Percentiles rank a stretch among this genome's conserved stretches.
Evolutionary conservation across 2,888 invertebrate species (phyloP).

Genomic region (Nomada lathburiana): DNA sequence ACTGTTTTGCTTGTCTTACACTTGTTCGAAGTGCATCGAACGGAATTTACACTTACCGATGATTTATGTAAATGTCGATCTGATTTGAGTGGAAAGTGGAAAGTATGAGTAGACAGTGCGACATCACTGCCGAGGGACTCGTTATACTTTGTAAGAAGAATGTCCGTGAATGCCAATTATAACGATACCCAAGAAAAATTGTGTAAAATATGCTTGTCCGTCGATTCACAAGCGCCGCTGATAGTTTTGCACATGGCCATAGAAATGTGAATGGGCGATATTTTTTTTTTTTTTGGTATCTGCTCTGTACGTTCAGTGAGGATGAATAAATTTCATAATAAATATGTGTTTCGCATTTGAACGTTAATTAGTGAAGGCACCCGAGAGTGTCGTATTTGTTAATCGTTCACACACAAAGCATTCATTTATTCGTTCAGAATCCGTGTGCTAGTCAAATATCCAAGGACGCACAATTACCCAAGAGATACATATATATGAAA

Average conservation of each 20-base stretch:
- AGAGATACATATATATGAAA: conserved; percentile 58
- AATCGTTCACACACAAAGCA: conserved; percentile 11
- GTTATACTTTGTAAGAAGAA: conserved; percentile 31
- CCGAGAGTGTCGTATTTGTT: conserved; percentile 15
- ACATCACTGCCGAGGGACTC: conserved; percentile 62
- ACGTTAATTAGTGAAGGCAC: conserved; percentile 18
- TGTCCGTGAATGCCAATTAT: conserved; percentile 41
- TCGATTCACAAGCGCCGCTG: conserved; percentile 47
- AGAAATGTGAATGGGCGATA: conserved; percentile 8
- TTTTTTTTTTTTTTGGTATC: conserved; percentile 26
- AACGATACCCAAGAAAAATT: conserved; percentile 18
- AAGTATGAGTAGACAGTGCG: conserved; percentile 41
- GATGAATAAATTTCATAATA: conserved; percentile 52
- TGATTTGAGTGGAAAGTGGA: conserved; percentile 5
- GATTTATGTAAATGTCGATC: not conserved
- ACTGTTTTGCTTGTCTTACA: conserved; percentile 49
- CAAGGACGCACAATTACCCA: conserved; percentile 75
- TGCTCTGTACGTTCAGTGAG: conserved; percentile 44
- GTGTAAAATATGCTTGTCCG: conserved; percentile 50
- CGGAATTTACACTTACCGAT: conserved; percentile 17
- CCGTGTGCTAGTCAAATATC: conserved; percentile 77
- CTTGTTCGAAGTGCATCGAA: conserved; percentile 20
- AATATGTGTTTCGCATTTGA: conserved; percentile 47
- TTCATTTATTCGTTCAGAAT: conserved; percentile 66
- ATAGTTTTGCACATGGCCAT: conserved; percentile 28